Conservation (phyloP, 2,797 vertebrate genomes). For the Onychomys torridus region DNA sequence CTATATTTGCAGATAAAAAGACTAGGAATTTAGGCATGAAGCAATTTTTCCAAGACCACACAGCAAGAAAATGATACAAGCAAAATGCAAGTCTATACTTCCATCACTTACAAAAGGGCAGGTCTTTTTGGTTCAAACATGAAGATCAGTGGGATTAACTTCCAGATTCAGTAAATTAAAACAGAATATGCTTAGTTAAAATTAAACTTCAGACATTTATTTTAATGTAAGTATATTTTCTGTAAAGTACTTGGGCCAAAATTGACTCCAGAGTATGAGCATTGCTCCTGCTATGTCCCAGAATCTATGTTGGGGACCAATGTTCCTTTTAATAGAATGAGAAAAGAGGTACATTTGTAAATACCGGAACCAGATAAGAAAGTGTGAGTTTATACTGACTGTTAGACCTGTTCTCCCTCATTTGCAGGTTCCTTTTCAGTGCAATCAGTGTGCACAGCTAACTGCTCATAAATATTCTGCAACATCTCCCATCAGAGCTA, state of each 20-base stretch:
- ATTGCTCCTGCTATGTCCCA: background rate
- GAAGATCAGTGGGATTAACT: background rate
- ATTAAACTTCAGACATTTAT: background rate
- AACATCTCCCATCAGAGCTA: slow-evolving; percentile 58
- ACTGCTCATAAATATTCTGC: slow-evolving; percentile 35
- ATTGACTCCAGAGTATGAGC: background rate
- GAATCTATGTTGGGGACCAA: background rate
- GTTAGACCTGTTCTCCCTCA: background rate
- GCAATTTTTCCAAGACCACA: background rate
- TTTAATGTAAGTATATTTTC: slow-evolving; percentile 16
- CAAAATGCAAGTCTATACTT: background rate
- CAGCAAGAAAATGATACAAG: background rate
- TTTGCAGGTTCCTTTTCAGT: slow-evolving; percentile 10
- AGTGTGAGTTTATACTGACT: slow-evolving; percentile 36
- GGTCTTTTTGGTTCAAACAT: background rate
- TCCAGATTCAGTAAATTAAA: slow-evolving; percentile 32
- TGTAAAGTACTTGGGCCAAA: background rate
- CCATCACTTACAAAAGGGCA: background rate
- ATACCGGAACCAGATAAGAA: slow-evolving; percentile 10
- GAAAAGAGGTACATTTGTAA: background rate
- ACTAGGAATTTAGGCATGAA: background rate
- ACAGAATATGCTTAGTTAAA: background rate
- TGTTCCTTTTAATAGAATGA: background rate
- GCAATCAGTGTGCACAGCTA: slow-evolving; percentile 25
- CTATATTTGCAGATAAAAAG: slow-evolving; percentile 24